Base-by-base conservation (phyloP, 2,113 vertebrate genomes). In the Orycteropus afer region DNA sequence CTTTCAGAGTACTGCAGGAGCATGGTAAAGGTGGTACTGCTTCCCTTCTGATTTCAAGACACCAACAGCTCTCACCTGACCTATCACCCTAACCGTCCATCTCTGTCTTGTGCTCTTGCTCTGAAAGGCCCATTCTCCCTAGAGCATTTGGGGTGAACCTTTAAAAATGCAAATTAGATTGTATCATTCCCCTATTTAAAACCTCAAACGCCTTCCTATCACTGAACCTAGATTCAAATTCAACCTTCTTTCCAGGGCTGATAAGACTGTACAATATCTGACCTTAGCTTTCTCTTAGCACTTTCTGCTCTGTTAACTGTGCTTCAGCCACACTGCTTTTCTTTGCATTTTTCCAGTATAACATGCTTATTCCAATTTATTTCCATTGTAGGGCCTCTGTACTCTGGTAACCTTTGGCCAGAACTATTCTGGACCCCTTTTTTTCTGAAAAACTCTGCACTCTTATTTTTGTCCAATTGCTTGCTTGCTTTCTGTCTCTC, bases 121-220 rank as follows among this genome's bases (percentile, higher is more conserved):
- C 32, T 93, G 34, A 37, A 23, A n/a, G 29, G 22, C 74, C 9
- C 18, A 42, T 81, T 78, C 12, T 69, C 37, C 51, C 84, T 32
- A 74, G 53, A 47, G 51, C 67, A 37, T 27, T 2, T 57, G 34
- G n/a, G 57, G 20, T 61, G 27, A 53, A 27, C 25, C 29, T 95
- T 90, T 92, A 49, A 82, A 96, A 85, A 73, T n/a, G n/a, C n/a
- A n/a, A n/a, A 74, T 40, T 61, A 23, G 34, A 74, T 73, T 27
- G 0, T 47, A 2, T 59, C 37, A 63, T 40, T 81, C 65, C 51
- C 84, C 47, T 69, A 11, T 53, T 45, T 55, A 49, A 93, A 78
- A 69, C 53, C n/a, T 90, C 82, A 67, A 34, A 69, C 80, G 32
- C 8, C 23, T 76, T 91, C n/a, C 32, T 15, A 12, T 55, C 63